Evolutionary conservation across 2,113 vertebrate species (phyloP), one percentile per base, ranked within the genome.

Genomic region (Caretta caretta): DNA sequence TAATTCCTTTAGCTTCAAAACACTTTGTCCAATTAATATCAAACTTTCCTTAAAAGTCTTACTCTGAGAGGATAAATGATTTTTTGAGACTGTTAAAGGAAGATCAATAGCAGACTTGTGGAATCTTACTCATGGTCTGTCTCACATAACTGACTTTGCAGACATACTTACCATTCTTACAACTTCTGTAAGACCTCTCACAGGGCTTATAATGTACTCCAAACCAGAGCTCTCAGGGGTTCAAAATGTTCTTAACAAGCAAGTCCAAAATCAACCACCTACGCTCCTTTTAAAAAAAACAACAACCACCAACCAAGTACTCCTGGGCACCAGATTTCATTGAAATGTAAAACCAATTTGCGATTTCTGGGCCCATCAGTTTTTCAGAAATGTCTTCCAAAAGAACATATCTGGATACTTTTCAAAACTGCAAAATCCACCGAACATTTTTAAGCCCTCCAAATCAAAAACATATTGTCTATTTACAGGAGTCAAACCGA

Each of bases 141-240:
- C 95, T 97, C 91, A 4, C 69, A 10, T 95, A 97, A 97, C 80
- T 94, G 95, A 97, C 96, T 94, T 94, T 49, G 89, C 92, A 96
- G 95, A 97, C 94, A 95, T 12, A 54, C 95, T 92, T 91, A 97
- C 96, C 78, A 92, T 97, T 96, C 89, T 95, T 89, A 96, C 88
- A 97, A 97, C 93, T 97, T 97, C 96, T 94, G 96, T 82, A 97
- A 96, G 96, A 95, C 93, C 95, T 97, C 96, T 95, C 91, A 86
- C 96, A 22, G 92, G 95, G 57, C 91, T 96, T 93, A 89, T 91
- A 95, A 93, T 0, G 0, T 91, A 87, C 89, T 95, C 94, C 95
- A 96, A 97, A 95, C 94, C 38, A 49, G 35, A 94, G 83, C 96
- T 95, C 72, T 82, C 13, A 88, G 91, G 90, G 89, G 92, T 95